Conservation (phyloP, 2,888 invertebrate species). For the Chymomyza fuscimana region DNA sequence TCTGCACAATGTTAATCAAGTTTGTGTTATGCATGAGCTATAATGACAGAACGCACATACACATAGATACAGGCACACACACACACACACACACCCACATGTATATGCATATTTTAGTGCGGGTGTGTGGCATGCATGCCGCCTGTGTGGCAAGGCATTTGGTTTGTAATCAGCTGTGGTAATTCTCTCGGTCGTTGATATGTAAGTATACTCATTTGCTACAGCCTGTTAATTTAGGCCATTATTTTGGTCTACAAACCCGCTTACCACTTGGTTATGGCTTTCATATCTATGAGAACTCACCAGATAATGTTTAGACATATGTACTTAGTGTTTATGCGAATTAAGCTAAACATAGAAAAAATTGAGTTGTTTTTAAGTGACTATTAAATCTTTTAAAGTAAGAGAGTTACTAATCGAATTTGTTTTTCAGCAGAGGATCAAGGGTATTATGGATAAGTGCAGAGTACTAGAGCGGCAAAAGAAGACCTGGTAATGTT, state of each 20-base stretch:
- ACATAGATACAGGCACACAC: neutral
- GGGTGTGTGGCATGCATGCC: neutral
- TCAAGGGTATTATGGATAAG: too few relatives aligned
- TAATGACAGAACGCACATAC: slow-evolving; percentile 3
- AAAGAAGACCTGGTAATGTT: too few relatives aligned
- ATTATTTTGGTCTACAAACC: slow-evolving; percentile 15
- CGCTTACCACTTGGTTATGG: slow-evolving; percentile 43
- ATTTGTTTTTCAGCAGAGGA: too few relatives aligned
- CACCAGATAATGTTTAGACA: neutral
- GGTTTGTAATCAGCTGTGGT: slow-evolving; percentile 43
- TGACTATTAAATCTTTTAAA: neutral
- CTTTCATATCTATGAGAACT: neutral
- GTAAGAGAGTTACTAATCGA: too few relatives aligned
- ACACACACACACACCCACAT: neutral
- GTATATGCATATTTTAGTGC: neutral
- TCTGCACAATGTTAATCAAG: slow-evolving; percentile 48
- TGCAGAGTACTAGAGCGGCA: too few relatives aligned
- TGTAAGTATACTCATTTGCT: slow-evolving; percentile 49
- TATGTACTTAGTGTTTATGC: neutral
- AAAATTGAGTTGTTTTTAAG: neutral
- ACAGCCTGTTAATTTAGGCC: slow-evolving; percentile 53
- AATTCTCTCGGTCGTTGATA: slow-evolving; percentile 28
- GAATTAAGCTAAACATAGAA: neutral
- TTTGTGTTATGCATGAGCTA: slow-evolving; percentile 54
- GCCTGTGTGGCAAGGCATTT: neutral